Base-by-base conservation (phyloP, 35 echinoderm and acorn worm genomes). In the Holothuria glaberrima region DNA sequence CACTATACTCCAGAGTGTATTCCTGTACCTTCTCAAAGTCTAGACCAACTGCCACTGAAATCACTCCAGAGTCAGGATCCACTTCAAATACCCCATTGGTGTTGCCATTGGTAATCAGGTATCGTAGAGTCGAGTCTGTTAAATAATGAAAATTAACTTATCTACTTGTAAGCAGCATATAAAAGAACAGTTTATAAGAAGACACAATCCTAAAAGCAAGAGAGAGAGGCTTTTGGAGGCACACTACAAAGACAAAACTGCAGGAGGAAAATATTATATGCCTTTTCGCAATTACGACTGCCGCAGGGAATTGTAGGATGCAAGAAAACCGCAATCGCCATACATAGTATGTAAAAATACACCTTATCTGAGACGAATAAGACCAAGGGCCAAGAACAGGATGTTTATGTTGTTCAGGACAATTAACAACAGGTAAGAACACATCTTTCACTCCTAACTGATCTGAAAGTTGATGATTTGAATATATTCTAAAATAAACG, bases 21-120 rank as follows among this genome's bases (percentile, higher is more conserved):
- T 61, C 70, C 30, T 61, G 58, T n/a, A 62, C 33, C 17, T 68
- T 74, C 75, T 99, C 97, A 62, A 63, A 99, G 75, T 99, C 93
- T 67, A 99, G 78, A 28, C 88, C 52, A 9, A 91, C 83, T 24
- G 97, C 93, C 21, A 95, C 72, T 18, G 59, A 68, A 33, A 99
- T 99, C 17, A 36, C 17, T 17, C 97, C 97, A 0, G 83, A 82
- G 30, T 83, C 68, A 1, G 91, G 82, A 31, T 91, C 88, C 18
- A 95, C 97, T 26, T 90, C 88, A 67, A 99, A 99, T 17, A 90
- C 97, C 0, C 93, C 93, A 0, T 91, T 75, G 7, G 36, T 73
- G 59, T 97, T 97, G 20, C 91, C 91, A 31, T 61, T 87, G 69
- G 88, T 83, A 22, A 91, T 94, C 35, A 94, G 83, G 33, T 94